phyloP scores from a whole-genome alignment of 2,888 invertebrate species.

The Stenotaenia linearis region DNA sequence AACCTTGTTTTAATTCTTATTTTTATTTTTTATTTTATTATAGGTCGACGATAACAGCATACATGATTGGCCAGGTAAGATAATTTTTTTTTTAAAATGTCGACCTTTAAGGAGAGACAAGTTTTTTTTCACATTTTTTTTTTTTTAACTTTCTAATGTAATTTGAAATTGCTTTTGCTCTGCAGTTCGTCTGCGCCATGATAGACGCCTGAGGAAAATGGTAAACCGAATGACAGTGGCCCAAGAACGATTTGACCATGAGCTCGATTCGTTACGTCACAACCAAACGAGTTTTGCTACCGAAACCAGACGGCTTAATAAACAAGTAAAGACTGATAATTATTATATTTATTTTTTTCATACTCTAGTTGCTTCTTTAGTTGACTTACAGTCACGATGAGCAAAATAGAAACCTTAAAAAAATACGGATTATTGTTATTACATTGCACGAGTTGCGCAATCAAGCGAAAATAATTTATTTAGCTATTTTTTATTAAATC shows the following conservation, averaged over 20 bases:
- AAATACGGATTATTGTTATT: background rate
- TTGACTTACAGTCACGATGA: background rate
- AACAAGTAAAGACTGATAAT: conserved; percentile 7
- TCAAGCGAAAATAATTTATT: too few species aligned
- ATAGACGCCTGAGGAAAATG: conserved; percentile 5
- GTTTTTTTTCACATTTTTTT: background rate
- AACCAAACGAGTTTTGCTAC: conserved; percentile 7
- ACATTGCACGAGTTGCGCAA: too few species aligned
- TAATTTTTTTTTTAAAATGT: background rate
- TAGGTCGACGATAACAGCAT: background rate
- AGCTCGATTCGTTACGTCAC: conserved; percentile 5
- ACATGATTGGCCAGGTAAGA: background rate
- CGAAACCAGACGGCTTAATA: conserved; percentile 7
- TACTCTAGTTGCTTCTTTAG: background rate
- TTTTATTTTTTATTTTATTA: background rate
- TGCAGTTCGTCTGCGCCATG: background rate
- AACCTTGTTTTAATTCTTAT: background rate
- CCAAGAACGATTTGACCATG: conserved; percentile 1
- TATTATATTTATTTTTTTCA: background rate
- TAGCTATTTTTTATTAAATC: too few species aligned
- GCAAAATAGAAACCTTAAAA: background rate
- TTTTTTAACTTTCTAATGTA: background rate
- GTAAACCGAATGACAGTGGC: background rate
- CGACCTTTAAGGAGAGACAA: background rate
- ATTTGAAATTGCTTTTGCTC: background rate